These are phyloP conservation scores for Peromyscus nudipes DNA, from an alignment of 2,797 vertebrate species.

Conservation along the genomic window DNA sequence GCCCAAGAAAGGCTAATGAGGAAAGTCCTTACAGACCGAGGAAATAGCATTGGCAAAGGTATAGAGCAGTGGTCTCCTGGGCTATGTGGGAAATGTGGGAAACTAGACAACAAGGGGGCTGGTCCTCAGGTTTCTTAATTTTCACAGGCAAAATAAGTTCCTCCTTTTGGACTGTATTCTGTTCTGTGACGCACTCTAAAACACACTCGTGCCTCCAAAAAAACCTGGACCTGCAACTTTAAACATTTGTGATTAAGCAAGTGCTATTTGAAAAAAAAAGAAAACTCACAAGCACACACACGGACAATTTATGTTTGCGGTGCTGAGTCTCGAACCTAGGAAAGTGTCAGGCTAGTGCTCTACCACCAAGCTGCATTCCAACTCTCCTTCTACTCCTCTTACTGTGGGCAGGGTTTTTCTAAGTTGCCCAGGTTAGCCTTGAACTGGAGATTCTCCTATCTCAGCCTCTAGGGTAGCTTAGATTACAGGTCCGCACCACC, in stretches of 20 bases:
- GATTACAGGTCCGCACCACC: not conserved
- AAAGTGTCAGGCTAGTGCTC: not conserved
- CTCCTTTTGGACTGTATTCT: not conserved
- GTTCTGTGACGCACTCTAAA: not conserved
- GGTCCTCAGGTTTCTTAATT: not conserved
- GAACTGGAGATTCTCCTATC: not conserved
- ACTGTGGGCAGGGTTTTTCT: not conserved
- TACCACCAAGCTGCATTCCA: too few relatives aligned
- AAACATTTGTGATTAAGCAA: conserved; percentile 18
- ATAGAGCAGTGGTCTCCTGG: not conserved
- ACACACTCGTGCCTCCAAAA: not conserved
- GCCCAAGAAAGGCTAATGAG: not conserved
- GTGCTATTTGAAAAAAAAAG: conserved; percentile 38
- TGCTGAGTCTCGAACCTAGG: not conserved
- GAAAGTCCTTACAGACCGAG: not conserved
- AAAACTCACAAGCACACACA: not conserved
- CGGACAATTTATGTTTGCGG: not conserved
- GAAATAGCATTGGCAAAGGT: not conserved
- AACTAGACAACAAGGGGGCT: not conserved
- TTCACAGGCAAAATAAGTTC: not conserved
- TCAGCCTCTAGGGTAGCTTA: not conserved
- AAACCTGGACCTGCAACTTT: not conserved
- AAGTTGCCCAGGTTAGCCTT: not conserved
- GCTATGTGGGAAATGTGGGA: not conserved
- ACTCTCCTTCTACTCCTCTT: not conserved